Conservation (phyloP, 2,888 invertebrate genomes). For the Myathropa florea region DNA sequence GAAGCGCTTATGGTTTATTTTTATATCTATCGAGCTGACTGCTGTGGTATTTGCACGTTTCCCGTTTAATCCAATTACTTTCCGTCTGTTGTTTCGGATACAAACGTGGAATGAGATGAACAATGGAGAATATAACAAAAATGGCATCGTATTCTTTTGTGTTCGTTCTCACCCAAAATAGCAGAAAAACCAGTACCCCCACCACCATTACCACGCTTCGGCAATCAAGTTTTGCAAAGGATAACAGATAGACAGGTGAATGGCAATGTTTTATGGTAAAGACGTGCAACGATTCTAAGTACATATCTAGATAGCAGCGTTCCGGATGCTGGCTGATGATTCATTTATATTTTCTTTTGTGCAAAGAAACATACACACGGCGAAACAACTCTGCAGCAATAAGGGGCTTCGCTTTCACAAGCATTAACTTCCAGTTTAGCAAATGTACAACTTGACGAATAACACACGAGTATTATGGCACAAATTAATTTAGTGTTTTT, state of each 20-base stretch:
- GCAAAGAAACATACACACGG: neutral
- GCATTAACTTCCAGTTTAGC: neutral
- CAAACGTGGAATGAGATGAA: constrained; percentile 26
- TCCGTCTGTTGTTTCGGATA: constrained; percentile 42
- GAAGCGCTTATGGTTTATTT: neutral
- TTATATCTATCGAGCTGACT: neutral
- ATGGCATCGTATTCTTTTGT: constrained; percentile 15
- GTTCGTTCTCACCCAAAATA: constrained; percentile 9
- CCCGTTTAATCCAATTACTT: constrained; percentile 67
- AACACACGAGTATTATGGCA: constrained; percentile 41
- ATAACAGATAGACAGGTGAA: constrained; percentile 66
- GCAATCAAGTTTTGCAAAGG: constrained; percentile 52
- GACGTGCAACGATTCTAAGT: constrained; percentile 60
- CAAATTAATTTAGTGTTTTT: constrained; percentile 54
- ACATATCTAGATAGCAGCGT: constrained; percentile 3
- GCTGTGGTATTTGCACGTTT: constrained; percentile 29
- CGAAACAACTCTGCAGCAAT: neutral
- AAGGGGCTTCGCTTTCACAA: neutral
- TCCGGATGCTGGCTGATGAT: constrained; percentile 33
- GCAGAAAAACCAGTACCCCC: neutral
- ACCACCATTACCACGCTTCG: constrained; percentile 21
- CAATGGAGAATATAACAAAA: constrained; percentile 4
- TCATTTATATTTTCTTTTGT: constrained; percentile 33
- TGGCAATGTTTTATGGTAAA: constrained; percentile 64
- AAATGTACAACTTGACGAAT: constrained; percentile 54